These are phyloP conservation scores for Lacerta agilis DNA, from an alignment of 2,797 vertebrate species.

Conservation along the genomic window DNA sequence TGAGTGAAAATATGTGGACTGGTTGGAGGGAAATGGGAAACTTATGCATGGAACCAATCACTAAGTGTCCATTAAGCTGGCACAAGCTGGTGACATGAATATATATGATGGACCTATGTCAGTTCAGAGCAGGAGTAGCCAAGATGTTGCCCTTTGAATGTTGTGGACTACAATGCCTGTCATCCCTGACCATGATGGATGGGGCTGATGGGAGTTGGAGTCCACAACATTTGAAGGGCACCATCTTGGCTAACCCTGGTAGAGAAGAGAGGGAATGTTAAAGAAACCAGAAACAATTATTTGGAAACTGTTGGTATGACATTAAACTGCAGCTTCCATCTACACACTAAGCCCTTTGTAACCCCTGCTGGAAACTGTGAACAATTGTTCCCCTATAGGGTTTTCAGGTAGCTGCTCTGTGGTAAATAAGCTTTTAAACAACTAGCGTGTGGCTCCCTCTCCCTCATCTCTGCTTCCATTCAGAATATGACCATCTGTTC, in stretches of 20 bases:
- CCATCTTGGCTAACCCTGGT: not conserved
- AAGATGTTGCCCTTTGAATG: no score
- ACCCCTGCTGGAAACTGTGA: not conserved
- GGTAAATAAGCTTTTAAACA: not conserved
- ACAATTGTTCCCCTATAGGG: conserved; percentile 7
- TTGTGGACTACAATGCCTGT: not conserved
- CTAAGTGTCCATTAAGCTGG: not conserved
- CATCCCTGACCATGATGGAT: not conserved
- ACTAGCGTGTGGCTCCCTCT: not conserved
- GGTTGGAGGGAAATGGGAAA: not conserved
- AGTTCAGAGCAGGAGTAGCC: no score
- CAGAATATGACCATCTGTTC: not conserved
- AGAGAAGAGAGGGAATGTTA: not conserved
- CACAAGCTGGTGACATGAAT: not conserved
- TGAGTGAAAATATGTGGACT: not conserved
- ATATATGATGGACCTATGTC: no score
- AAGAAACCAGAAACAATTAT: not conserved
- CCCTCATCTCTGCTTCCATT: not conserved
- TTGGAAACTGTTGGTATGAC: not conserved
- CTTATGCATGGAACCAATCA: not conserved
- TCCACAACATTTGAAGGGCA: not conserved
- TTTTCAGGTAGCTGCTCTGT: not conserved
- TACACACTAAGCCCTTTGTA: not conserved
- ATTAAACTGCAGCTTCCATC: not conserved
- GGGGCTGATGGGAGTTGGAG: not conserved